Evolutionary conservation across 1,140 invertebrate species (phyloP), one percentile per base, ranked within the genome.

Genomic region (Ericerus pela): DNA sequence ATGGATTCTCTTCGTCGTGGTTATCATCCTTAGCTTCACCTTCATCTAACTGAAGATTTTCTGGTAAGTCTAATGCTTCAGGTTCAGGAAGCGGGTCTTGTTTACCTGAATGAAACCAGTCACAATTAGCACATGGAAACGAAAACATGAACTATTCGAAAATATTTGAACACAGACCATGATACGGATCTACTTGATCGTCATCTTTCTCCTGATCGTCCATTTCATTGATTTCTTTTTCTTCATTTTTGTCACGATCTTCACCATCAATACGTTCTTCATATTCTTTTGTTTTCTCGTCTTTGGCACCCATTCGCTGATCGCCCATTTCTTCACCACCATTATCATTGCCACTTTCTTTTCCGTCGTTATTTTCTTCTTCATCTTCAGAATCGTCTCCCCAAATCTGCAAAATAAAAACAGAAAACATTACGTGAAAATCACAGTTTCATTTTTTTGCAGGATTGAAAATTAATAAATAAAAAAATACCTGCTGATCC

Each of bases 111-210:
- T 51, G 54, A 36, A 38, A 29, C 51, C 38, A 51, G 33, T 43
- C 47, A 30, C 8, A 56, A 24, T 58, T 51, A 20, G 14, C 47
- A 16, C 3, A 31, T 30, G 22, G 28, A 59, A 59, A 55, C n/a
- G 51, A 57, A 22, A 26, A 37, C 4, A 58, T 59, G 16, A 22
- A 26, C n/a, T 33, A 31, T 10, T 58, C 12, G 10, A n/a, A n/a
- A n/a, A n/a, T n/a, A 47, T 22, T 5, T 5, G 20, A 47, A 47
- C 22, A 2, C 20, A 22, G 41, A 27, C 84, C 85, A 67, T 92
- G 85, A 67, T 89, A 82, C 20, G 86, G 85, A 76, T 94, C 87
- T 0, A 81, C 72, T 71, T 91, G 85, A 66, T 90, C 82, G 64
- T 90, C 85, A 67, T 88, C 81, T 59, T 78, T 66, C 65, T 88